Evolutionary conservation across 2,797 vertebrate species (phyloP).

Genomic region (Petrocephalus schoutedeni): DNA sequence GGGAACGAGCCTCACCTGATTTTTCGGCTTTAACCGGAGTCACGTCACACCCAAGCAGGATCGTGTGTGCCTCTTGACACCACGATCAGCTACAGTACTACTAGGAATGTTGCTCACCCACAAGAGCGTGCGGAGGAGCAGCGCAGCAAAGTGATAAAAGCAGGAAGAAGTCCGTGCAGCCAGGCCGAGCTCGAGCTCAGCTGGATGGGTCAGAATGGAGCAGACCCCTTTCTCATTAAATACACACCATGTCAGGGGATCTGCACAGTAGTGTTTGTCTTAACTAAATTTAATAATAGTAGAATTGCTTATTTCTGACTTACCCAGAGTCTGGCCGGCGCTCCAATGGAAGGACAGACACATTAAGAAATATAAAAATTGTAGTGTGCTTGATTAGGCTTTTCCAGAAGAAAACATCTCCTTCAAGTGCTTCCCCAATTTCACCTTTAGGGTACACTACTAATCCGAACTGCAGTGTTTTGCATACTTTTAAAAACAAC

Average conservation of each 20-base stretch:
- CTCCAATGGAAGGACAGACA: not conserved
- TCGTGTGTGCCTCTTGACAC: not conserved
- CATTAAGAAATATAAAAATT: not conserved
- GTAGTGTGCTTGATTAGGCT: not conserved
- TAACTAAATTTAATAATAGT: not conserved
- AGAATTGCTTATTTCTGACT: not conserved
- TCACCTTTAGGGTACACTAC: not conserved
- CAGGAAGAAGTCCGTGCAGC: not conserved
- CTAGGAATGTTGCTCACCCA: not conserved
- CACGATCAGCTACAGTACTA: not conserved
- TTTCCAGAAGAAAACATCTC: not conserved
- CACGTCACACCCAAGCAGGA: not conserved
- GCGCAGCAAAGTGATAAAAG: not conserved
- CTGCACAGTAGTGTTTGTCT: not conserved
- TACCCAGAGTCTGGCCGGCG: not conserved
- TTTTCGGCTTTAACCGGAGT: not conserved
- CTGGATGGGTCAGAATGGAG: not conserved
- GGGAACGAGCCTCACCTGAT: not conserved
- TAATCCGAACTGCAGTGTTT: not conserved
- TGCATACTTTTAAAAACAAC: slow-evolving; percentile 2
- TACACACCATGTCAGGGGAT: not conserved
- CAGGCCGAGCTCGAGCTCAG: not conserved
- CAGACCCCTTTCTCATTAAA: not conserved
- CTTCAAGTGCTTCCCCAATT: slow-evolving; percentile 8
- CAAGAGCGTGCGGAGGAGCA: not conserved